Base-by-base conservation (phyloP, 2,113 vertebrate genomes). In the Nipponia nippon region DNA sequence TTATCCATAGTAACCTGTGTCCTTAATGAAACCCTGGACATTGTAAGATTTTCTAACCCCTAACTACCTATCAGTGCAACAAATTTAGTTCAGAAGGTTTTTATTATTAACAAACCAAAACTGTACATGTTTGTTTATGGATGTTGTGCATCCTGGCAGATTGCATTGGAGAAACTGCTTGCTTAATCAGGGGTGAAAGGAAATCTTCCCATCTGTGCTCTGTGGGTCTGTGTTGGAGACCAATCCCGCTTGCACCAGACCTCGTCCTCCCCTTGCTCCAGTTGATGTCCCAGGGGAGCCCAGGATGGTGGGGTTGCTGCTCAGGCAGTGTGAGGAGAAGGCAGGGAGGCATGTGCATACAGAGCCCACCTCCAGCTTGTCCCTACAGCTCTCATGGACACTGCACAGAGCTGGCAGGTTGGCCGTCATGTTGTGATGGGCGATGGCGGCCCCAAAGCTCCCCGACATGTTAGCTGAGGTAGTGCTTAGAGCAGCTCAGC, bases 391-490 rank as follows among this genome's bases (percentile, higher is more conserved):
- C 42, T 36, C 5, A 0, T 23, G 72, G 65, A 19, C 3, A 0
- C 53, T 10, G 34, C 34, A 22, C 34, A 23, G 76, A 47, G 29
- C 42, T 42, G 42, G 36, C 26, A 44, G 16, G 13, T 26, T 56
- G 36, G 18, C 11, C 7, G 1, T 13, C 5, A 0, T 4, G 5
- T 18, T 11, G 13, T 9, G 20, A 18, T 27, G 53, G 30, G 69
- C 0, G 0, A 27, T 23, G 21, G 47, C 34, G 76, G 49, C 30
- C 16, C 49, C 32, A 1, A 8, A 9, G 44, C 4, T 56, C 55
- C n/a, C 4, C 1, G 2, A 11, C 0, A 1, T 42, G 36, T 6
- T 47, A 66, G 26, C 15, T 66, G 29, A 34, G 10, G 40, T 8
- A 32, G 65, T 19, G 38, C 63, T 77, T n/a, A 26, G 20, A 61